A percentile compares a stretch with the other conserved stretches of the same genome.
phyloP scores from a whole-genome alignment of 1,140 invertebrate genomes.

The Drosophila tsacasi region DNA sequence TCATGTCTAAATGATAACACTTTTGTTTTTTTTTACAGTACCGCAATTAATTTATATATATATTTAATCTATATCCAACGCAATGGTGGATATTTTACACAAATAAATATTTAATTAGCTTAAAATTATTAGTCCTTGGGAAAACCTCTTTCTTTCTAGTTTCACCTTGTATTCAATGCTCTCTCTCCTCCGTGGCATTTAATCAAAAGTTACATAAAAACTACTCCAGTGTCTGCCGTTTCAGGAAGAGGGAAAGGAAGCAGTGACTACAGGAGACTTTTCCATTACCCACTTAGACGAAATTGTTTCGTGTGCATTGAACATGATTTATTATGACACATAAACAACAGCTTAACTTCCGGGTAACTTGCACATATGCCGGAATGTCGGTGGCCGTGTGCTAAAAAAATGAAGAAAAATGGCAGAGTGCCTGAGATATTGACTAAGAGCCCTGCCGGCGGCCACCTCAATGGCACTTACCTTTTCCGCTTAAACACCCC shows the following conservation, averaged over 20 bases:
- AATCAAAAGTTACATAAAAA: slow-evolving; percentile 23
- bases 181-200: background rate
- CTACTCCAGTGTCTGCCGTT: slow-evolving; percentile 15
- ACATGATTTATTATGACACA: slow-evolving; percentile 84
- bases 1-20: too few species aligned
- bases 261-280: slow-evolving; percentile 30
- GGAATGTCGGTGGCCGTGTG: background rate
- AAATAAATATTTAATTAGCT: background rate
- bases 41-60: background rate
- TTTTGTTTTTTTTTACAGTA: too few species aligned
- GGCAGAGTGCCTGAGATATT: slow-evolving; percentile 75
- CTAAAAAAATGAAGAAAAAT: slow-evolving; percentile 79
- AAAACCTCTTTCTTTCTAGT: background rate
- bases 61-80: too few species aligned
- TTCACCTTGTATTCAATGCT: background rate
- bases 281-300: slow-evolving; percentile 73
- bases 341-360: slow-evolving; percentile 84
- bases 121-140: background rate
- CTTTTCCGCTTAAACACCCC: slow-evolving; percentile 80
- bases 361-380: slow-evolving; percentile 53
- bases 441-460: slow-evolving; percentile 66
- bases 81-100: background rate
- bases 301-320: slow-evolving; percentile 80
- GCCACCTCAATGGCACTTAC: slow-evolving; percentile 64
- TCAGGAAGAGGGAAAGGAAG: slow-evolving; percentile 2